Base-by-base conservation (phyloP, 2,113 vertebrate species). In the Neolamprologus caudopunctatus region DNA sequence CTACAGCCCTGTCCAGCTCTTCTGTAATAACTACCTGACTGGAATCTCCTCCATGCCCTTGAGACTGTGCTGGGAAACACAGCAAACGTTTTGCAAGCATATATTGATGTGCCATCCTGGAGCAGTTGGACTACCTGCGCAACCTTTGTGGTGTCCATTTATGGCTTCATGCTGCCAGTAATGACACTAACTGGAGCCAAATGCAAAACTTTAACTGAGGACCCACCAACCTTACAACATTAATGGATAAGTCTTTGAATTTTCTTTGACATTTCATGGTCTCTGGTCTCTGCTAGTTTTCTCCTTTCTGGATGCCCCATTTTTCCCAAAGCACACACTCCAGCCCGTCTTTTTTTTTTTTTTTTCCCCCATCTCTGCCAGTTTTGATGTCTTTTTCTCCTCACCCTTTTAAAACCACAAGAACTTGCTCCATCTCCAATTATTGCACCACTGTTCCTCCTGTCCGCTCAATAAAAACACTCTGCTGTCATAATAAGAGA, bases 391-490 rank as follows among this genome's bases (percentile, higher is more conserved):
- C 17, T 45, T 26, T 55, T 35, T n/a, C 17, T 61, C 37, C 19
- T 28, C 14, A 11, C 10, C 9, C 42, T 78, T 50, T 12, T 50
- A 50, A 78, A 50, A 50, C 42, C 71, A 50, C 16, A 1, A 58
- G 24, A 61, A 45, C 54, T 61, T 58, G 17, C 53, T 84, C 51
- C 61, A 79, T 79, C 81, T 86, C 71, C 26, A 57, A n/a, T 73
- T 73, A 84, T 82, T 61, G 35, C 86, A 47, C 57, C 81, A 5
- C 83, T 5, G 82, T 45, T 89, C 80, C 84, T 84, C 61, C 66
- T 24, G 84, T 82, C 85, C 13, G 51, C 85, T 88, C 81, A n/a
- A 28, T 82, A 31, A 87, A 92, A 89, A 89, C 83, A 89, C 83
- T 58, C 35, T 10, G 61, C 86, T 91, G 91, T 87, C 90, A 89